A percentile compares a stretch with the other conserved stretches of the same genome.
Conservation (phyloP, 2,888 invertebrate species). For the Zaprionus lineosus region DNA sequence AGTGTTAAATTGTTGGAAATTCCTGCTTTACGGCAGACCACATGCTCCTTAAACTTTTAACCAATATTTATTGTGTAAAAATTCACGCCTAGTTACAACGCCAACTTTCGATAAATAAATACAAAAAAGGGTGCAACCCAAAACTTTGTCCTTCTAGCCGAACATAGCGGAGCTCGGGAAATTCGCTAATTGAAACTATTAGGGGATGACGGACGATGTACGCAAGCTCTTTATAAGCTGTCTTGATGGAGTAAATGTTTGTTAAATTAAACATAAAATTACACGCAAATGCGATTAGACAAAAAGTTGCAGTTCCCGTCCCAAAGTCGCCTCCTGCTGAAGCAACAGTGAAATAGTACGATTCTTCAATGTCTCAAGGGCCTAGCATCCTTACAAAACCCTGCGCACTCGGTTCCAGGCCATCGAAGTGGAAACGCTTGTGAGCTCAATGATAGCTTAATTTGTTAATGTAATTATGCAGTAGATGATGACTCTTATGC, state of each 20-base stretch:
- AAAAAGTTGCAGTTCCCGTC: slow-evolving; percentile 32
- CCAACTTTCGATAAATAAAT: not conserved
- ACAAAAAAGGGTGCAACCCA: slow-evolving; percentile 18
- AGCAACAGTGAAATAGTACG: no score
- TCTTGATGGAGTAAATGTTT: slow-evolving; percentile 33
- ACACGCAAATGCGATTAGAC: slow-evolving; percentile 58
- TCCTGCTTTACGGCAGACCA: slow-evolving; percentile 13
- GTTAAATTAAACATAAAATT: slow-evolving; percentile 55
- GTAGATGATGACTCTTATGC: no score
- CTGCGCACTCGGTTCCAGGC: not conserved
- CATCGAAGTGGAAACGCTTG: not conserved
- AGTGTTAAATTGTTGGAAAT: slow-evolving; percentile 16
- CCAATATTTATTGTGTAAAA: slow-evolving; percentile 70
- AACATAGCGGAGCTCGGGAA: slow-evolving; percentile 64
- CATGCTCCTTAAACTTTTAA: slow-evolving; percentile 27
- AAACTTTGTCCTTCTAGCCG: slow-evolving; percentile 68
- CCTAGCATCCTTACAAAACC: not conserved
- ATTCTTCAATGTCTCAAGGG: slow-evolving; percentile 7
- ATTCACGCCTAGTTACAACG: slow-evolving; percentile 60
- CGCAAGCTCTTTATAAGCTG: slow-evolving; percentile 2
- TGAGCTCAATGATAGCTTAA: slow-evolving; percentile 2
- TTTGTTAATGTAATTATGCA: slow-evolving; percentile 12
- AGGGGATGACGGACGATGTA: slow-evolving; percentile 18
- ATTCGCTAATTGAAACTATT: slow-evolving; percentile 69
- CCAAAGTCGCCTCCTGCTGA: no score